Base-by-base conservation (phyloP, 2,888 invertebrate genomes). In the Zeuzera pyrina region DNA sequence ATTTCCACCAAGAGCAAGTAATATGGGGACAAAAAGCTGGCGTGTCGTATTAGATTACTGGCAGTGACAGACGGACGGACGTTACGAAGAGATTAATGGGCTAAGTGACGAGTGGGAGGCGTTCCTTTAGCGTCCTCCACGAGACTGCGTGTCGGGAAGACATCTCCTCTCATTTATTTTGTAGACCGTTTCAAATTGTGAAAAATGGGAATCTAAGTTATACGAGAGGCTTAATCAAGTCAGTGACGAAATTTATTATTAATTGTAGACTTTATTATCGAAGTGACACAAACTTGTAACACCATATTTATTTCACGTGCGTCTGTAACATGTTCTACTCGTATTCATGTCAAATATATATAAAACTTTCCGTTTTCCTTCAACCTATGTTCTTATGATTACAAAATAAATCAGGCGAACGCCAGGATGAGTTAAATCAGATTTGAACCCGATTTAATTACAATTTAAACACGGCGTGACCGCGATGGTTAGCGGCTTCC, bases 41-140 rank as follows among this genome's bases (percentile, higher is more conserved):
- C 74, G 74, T 78, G 78, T 77, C 79, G 74, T 76, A 79, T 81
- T 78, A 77, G 78, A 83, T 83, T 83, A 81, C 68, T 65, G 73
- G 59, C 71, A 61, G 67, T 74, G 81, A 77, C 76, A 71, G 77
- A 74, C 72, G 69, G 72, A 72, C 68, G 62, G 72, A 69, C 58
- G 67, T 68, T 61, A 59, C 53, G 59, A 54, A 52, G 69, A 78
- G 78, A 83, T 79, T 78, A 81, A 81, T 83, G 79, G 62, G 66
- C 72, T 69, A 70, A 77, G 76, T 81, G 79, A 74, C 68, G 73
- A 77, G 78, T 74, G 71, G 76, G 77, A 72, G 65, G 68, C 50
- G 52, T 54, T 45, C 54, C 52, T 50, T 53, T 45, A 46, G 42
- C 48, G 45, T 57, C 52, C 42, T 46, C 35, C 43, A 41, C 45